Conservation (phyloP, 2,113 vertebrate genomes). For the Diadophis punctatus region DNA sequence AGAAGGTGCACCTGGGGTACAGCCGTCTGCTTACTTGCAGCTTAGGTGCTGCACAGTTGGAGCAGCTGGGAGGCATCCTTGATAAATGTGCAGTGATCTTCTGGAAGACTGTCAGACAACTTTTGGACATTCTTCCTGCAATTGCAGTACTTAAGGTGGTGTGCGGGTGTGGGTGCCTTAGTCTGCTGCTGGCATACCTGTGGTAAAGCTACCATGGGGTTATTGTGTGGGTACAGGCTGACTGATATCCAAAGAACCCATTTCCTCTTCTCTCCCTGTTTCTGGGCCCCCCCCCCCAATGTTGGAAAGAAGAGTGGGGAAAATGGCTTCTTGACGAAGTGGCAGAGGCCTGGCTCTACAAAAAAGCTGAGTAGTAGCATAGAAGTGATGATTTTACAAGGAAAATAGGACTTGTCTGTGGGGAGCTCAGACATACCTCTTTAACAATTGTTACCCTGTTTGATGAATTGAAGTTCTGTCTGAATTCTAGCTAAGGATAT, state of each 20-base stretch:
- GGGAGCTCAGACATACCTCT: constrained; percentile 10
- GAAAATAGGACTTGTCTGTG: constrained; percentile 14
- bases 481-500: constrained; percentile 21
- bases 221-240: neutral
- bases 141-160: neutral
- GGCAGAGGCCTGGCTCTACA: neutral
- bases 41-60: neutral
- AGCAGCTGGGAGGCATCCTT: neutral
- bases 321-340: neutral
- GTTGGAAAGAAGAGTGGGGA: neutral
- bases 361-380: constrained; percentile 31
- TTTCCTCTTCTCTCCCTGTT: neutral
- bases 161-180: neutral
- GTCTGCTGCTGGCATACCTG: neutral
- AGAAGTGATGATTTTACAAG: constrained; percentile 18
- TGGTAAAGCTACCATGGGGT: neutral
- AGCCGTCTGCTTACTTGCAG: neutral
- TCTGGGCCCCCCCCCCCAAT: neutral
- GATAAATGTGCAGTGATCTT: neutral
- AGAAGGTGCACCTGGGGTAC: neutral
- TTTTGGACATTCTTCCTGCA: neutral
- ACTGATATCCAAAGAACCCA: neutral
- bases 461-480: neutral
- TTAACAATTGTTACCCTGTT: constrained; percentile 31
- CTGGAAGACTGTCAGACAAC: neutral